A percentile compares a stretch with the other conserved stretches of the same genome.
These are phyloP conservation scores for Pachliopta kotzebuea DNA, from an alignment of 2,888 invertebrate genomes.

Conservation along the genomic window DNA sequence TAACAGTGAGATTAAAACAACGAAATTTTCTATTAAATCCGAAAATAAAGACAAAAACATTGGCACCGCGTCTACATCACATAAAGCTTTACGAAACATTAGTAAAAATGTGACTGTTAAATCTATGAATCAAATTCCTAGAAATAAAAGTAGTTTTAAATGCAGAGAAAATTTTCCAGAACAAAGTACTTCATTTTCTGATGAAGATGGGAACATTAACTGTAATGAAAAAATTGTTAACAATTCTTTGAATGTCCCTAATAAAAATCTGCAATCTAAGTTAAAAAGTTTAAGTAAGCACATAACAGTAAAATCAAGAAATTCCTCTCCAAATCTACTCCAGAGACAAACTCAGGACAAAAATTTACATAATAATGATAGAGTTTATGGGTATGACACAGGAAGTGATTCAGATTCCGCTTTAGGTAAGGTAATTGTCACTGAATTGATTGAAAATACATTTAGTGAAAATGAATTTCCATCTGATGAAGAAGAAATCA, in stretches of 20 bases:
- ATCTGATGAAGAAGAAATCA: constrained; percentile 35
- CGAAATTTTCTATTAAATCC: constrained; percentile 30
- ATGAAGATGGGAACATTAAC: constrained; percentile 29
- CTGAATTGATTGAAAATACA: constrained; percentile 51
- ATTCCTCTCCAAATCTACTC: constrained; percentile 42
- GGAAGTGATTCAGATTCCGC: constrained; percentile 46
- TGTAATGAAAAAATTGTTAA: constrained; percentile 3
- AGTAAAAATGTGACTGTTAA: constrained; percentile 58
- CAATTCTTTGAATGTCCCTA: constrained; percentile 32
- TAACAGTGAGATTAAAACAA: constrained; percentile 19
- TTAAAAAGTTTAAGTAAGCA: constrained; percentile 60
- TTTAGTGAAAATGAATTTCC: constrained; percentile 41
- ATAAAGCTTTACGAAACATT: constrained; percentile 48
- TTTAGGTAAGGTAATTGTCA: constrained; percentile 53
- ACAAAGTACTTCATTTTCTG: constrained; percentile 29
- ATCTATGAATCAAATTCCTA: constrained; percentile 38
- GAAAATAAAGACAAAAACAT: constrained; percentile 30
- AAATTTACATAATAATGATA: constrained; percentile 35
- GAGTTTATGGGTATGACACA: constrained; percentile 33
- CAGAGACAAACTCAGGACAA: constrained; percentile 14
- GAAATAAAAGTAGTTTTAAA: constrained; percentile 25
- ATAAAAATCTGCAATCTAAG: constrained; percentile 49
- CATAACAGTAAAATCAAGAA: constrained; percentile 61
- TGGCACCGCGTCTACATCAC: constrained; percentile 28
- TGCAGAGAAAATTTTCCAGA: constrained; percentile 19